Evolutionary conservation across 2,113 vertebrate genomes (phyloP).

Genomic region (Nothocercus julius): DNA sequence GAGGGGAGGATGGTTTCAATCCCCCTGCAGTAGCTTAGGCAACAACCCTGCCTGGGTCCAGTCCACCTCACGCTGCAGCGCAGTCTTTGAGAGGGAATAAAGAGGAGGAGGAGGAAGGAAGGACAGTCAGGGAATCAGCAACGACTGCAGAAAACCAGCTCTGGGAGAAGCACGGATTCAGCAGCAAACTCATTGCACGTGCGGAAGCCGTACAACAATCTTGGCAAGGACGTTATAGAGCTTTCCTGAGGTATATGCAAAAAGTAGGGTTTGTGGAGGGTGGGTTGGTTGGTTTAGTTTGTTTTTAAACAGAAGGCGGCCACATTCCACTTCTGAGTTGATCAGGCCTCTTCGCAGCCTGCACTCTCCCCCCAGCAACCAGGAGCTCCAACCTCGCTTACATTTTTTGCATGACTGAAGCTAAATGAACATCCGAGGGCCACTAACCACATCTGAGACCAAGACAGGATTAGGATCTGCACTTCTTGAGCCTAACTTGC

Average conservation of each 20-base stretch:
- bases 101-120: not conserved
- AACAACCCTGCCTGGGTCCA: not conserved
- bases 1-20: not conserved
- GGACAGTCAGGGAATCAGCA: not conserved
- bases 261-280: not conserved
- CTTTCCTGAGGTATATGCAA: not conserved
- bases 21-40: not conserved
- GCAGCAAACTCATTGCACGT: not conserved
- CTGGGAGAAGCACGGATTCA: not conserved
- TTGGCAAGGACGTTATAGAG: not conserved
- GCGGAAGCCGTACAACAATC: not conserved
- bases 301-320: not conserved
- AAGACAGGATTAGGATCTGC: not conserved
- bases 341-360: not conserved
- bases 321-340: not conserved
- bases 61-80: not conserved
- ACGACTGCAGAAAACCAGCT: not conserved
- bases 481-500: not conserved
- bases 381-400: not conserved
- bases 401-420: not conserved
- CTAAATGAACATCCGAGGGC: not conserved
- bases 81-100: not conserved
- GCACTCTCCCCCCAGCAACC: not conserved
- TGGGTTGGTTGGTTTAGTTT: not conserved
- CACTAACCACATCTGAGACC: not conserved